Evolutionary conservation across 2,113 vertebrate species (phyloP), one percentile per base, ranked within the genome.

Genomic region (Dasypus novemcinctus): DNA sequence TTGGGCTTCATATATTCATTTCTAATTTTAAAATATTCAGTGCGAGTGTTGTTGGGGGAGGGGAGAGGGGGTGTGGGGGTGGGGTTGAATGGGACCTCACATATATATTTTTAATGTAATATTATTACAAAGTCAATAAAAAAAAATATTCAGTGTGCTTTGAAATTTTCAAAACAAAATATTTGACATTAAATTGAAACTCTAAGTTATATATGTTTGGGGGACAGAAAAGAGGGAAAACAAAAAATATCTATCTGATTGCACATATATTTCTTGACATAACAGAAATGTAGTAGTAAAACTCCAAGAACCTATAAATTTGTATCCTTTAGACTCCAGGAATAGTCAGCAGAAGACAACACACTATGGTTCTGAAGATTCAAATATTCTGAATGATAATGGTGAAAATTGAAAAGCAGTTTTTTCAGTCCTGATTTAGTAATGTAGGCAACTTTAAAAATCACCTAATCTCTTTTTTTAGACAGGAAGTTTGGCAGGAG

Each of bases 401-500:
- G 85, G 85, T 61, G 59, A 95, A 61, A 87, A 81, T 9, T 63
- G 20, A 36, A 83, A 86, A 87, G 46, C 31, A 86, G 84, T 68
- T 72, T 86, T 96, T 84, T 83, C 72, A 23, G 46, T 74, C 86
- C 33, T 76, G n/a, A 85, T 92, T 97, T 95, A 94, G 46, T 93
- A 95, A 89, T 76, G 61, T 20, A 95, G 85, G 88, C 46, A 96
- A 96, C 88, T 96, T 71, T 96, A 92, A 93, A 95, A 93, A 95
- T 88, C 91, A 96, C 84, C 87, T 93, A 93, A 94, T 92, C 63
- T 90, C 57, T 83, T 94, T 96, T 97, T 96, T 95, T 76, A 92
- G 76, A 95, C 85, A 93, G 87, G 61, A 96, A 81, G 72, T 93
- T 96, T 97, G 96, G 95, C 94, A 97, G 94, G 36, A 95, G 90